Conservation (phyloP, 2,888 invertebrate species). For the Metopia argyrocephala region DNA sequence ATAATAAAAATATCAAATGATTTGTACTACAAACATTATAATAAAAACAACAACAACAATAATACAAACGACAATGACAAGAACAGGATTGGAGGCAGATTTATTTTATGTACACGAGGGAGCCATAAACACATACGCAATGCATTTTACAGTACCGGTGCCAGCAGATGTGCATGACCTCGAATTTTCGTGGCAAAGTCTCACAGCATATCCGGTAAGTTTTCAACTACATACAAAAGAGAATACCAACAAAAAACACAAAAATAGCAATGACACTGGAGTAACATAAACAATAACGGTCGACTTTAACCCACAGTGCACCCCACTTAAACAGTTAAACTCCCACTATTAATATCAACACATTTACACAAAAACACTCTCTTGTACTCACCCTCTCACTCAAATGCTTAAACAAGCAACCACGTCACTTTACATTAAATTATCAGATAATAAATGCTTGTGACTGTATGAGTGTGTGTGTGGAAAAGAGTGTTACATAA, state of each 20-base stretch:
- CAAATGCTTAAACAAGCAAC: constrained; percentile 5
- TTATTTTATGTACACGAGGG: constrained; percentile 91
- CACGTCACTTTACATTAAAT: constrained; percentile 57
- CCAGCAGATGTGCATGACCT: constrained; percentile 88
- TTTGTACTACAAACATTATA: constrained; percentile 41
- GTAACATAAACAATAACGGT: neutral
- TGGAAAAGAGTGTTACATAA: neutral
- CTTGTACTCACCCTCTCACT: neutral
- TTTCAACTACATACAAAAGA: constrained; percentile 15
- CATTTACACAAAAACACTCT: neutral
- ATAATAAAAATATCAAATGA: constrained; percentile 47
- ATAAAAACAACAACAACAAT: constrained; percentile 40
- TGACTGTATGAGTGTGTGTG: neutral
- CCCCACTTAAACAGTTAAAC: constrained; percentile 53
- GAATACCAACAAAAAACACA: constrained; percentile 8
- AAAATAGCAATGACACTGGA: constrained; percentile 4
- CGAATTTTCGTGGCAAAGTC: constrained; percentile 92
- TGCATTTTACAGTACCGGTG: constrained; percentile 89
- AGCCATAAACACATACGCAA: constrained; percentile 90
- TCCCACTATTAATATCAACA: constrained; percentile 17
- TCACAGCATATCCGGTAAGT: constrained; percentile 86
- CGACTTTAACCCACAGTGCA: constrained; percentile 54
- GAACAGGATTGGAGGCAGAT: constrained; percentile 85
- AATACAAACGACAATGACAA: constrained; percentile 51
- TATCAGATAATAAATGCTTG: constrained; percentile 58